Evolutionary conservation across 2,113 vertebrate genomes (phyloP).

Genomic region (Stercorarius parasiticus): DNA sequence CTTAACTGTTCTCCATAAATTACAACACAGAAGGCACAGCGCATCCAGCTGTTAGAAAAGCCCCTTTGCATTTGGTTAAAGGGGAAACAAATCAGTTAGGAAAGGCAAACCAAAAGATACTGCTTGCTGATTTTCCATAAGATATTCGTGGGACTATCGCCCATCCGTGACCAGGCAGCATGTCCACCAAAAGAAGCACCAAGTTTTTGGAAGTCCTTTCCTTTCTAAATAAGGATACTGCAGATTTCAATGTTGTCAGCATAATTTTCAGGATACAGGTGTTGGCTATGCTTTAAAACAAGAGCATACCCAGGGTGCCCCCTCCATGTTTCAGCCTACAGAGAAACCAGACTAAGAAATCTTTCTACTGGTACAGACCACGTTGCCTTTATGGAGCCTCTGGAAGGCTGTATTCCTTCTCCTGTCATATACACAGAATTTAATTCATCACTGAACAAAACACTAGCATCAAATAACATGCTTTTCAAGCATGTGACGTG

Average conservation of each 20-base stretch:
- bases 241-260: background rate
- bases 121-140: background rate
- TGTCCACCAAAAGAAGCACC: background rate
- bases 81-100: background rate
- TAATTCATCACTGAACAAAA: background rate
- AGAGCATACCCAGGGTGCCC: background rate
- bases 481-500: background rate
- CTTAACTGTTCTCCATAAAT: background rate
- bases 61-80: background rate
- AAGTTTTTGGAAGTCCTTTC: background rate
- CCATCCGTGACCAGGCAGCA: background rate
- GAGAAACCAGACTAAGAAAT: background rate
- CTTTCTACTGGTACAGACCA: background rate
- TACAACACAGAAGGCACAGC: background rate
- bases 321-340: background rate
- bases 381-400: background rate
- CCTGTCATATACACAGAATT: background rate
- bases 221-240: background rate
- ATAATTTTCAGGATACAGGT: background rate
- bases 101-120: background rate
- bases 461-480: background rate
- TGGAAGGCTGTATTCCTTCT: background rate
- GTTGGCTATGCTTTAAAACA: background rate
- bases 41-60: background rate
- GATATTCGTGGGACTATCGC: background rate